Percentiles rank a stretch among this genome's conserved stretches.
These are phyloP conservation scores for Ophiothrix spiculata DNA, from an alignment of 35 echinoderm and acorn worm genomes.

Conservation along the genomic window DNA sequence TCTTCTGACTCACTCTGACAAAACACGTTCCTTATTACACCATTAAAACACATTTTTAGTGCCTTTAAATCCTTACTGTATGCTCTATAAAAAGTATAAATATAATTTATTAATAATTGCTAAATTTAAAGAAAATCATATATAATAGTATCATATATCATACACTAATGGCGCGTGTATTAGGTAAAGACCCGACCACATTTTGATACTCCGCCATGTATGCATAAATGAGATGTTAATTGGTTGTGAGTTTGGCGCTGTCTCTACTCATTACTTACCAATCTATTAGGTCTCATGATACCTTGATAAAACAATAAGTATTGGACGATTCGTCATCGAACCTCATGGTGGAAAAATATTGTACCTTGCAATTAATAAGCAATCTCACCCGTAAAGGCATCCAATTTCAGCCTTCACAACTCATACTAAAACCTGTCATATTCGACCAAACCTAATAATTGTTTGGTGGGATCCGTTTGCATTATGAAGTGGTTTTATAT, in stretches of 20 bases:
- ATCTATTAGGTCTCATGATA: not conserved
- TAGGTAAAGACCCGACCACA: no score
- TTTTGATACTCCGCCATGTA: no score
- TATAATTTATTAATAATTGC: no score
- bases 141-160: no score
- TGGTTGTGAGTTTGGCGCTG: conserved; percentile 2
- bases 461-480: not conserved
- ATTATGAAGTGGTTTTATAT: conserved; percentile 1
- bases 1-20: no score
- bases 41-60: no score
- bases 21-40: no score
- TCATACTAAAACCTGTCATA: not conserved
- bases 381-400: not conserved
- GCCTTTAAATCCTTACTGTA: no score
- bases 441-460: not conserved
- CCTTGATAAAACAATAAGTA: conserved; percentile 14
- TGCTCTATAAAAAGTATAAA: no score
- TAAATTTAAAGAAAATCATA: no score
- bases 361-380: not conserved
- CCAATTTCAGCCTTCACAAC: not conserved
- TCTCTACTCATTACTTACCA: not conserved
- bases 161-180: no score
- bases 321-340: not conserved
- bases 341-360: not conserved
- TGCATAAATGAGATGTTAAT: not conserved